phyloP scores from a whole-genome alignment of 2,888 invertebrate genomes.

The Ethmia dodecea region DNA sequence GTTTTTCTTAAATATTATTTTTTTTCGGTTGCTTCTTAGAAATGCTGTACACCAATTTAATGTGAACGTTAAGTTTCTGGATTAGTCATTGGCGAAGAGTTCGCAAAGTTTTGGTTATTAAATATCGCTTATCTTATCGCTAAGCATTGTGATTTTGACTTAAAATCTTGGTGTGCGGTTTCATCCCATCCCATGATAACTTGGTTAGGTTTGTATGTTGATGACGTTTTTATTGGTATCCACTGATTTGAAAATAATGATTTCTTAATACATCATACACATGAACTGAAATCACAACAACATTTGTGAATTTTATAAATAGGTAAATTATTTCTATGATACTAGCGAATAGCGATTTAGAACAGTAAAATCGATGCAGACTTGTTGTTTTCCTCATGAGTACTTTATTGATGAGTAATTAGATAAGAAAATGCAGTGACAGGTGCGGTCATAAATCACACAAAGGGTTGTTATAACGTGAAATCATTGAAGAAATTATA shows the following conservation, averaged over 20 bases:
- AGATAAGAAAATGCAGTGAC: slow-evolving; percentile 12
- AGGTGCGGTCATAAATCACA: slow-evolving; percentile 11
- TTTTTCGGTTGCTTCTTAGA: neutral
- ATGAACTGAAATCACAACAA: too few relatives aligned
- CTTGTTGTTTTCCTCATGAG: neutral
- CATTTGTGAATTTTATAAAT: too few relatives aligned
- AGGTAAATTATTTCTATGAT: neutral
- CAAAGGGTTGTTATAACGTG: slow-evolving; percentile 4
- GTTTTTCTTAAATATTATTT: neutral
- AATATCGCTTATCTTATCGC: slow-evolving; percentile 60
- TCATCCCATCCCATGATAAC: slow-evolving; percentile 45
- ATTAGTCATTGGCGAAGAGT: slow-evolving; percentile 6
- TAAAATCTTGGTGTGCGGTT: slow-evolving; percentile 67
- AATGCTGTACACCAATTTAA: too few relatives aligned
- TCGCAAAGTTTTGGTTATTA: slow-evolving; percentile 5
- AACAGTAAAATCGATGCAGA: neutral
- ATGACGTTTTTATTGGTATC: slow-evolving; percentile 20
- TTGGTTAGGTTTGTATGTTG: slow-evolving; percentile 21
- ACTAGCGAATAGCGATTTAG: too few relatives aligned
- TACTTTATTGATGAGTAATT: slow-evolving; percentile 3
- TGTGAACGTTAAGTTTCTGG: too few relatives aligned
- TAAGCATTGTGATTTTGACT: slow-evolving; percentile 68
- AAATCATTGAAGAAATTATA: slow-evolving; percentile 7
- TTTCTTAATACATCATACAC: neutral
- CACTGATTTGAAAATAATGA: neutral